These are phyloP conservation scores for Aphodius granarius DNA, from an alignment of 2,888 invertebrate species.

Conservation along the genomic window DNA sequence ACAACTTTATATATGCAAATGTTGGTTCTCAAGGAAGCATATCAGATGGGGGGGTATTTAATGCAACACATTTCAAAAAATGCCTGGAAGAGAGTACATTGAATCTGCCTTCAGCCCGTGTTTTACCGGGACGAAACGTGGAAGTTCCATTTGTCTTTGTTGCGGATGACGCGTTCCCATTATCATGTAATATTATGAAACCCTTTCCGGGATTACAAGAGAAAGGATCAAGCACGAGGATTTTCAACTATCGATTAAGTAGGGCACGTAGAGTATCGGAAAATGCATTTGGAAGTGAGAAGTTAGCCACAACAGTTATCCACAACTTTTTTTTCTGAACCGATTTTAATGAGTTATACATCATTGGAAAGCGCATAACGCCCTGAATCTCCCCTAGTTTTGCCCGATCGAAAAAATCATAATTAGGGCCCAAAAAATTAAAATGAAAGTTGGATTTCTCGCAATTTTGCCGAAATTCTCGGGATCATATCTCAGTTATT, in stretches of 20 bases:
- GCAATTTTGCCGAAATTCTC: too few relatives aligned
- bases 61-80: slow-evolving; percentile 4
- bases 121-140: neutral
- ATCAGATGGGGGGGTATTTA: neutral
- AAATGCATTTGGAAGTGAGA: too few relatives aligned
- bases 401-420: too few relatives aligned
- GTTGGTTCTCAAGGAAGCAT: slow-evolving; percentile 1
- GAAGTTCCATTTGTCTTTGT: neutral
- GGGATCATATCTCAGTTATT: too few relatives aligned
- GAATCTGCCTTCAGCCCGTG: neutral
- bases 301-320: too few relatives aligned
- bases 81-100: neutral
- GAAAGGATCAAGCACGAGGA: neutral
- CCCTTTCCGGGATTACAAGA: neutral
- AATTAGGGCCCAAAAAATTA: too few relatives aligned
- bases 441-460: too few relatives aligned
- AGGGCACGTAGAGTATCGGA: too few relatives aligned
- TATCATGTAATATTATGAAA: neutral
- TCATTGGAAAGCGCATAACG: too few relatives aligned
- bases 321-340: too few relatives aligned
- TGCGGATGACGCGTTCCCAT: neutral
- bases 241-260: neutral
- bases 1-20: neutral
- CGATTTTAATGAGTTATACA: too few relatives aligned
- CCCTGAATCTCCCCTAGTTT: too few relatives aligned